Evolutionary conservation across 2,888 invertebrate genomes (phyloP).

Genomic region (Cylloceria caligata): DNA sequence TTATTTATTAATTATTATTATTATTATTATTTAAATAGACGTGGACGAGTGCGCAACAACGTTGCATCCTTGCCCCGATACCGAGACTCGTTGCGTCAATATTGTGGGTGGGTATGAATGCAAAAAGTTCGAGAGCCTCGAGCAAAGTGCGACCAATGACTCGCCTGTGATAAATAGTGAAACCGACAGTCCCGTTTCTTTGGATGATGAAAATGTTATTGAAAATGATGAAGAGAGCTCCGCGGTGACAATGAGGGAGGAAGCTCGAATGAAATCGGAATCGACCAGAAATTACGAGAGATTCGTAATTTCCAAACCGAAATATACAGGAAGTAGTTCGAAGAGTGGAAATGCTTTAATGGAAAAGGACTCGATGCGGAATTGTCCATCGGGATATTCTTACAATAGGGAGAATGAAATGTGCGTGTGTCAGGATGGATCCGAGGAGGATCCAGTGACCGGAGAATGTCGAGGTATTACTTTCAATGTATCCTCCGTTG

Average conservation of each 20-base stretch:
- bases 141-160: conserved; percentile 4
- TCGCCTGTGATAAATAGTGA: background rate
- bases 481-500: background rate
- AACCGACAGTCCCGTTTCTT: conserved; percentile 1
- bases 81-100: conserved; percentile 89
- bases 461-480: conserved; percentile 56
- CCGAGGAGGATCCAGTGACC: conserved; percentile 45
- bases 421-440: conserved; percentile 52
- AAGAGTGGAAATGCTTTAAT: conserved; percentile 29
- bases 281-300: conserved; percentile 47
- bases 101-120: conserved; percentile 89
- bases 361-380: conserved; percentile 27
- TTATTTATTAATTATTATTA: background rate
- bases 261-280: conserved; percentile 28
- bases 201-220: conserved; percentile 46
- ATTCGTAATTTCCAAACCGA: conserved; percentile 28
- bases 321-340: conserved; percentile 1
- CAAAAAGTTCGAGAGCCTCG: conserved; percentile 36
- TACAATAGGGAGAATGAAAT: conserved; percentile 45
- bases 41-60: conserved; percentile 86
- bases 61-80: conserved; percentile 84
- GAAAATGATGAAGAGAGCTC: conserved; percentile 23
- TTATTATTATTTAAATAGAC: too few relatives aligned
- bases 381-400: conserved; percentile 51
- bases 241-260: conserved; percentile 23